Conservation (phyloP, 1,140 invertebrate genomes). For the Drosophila mojavensis region DNA sequence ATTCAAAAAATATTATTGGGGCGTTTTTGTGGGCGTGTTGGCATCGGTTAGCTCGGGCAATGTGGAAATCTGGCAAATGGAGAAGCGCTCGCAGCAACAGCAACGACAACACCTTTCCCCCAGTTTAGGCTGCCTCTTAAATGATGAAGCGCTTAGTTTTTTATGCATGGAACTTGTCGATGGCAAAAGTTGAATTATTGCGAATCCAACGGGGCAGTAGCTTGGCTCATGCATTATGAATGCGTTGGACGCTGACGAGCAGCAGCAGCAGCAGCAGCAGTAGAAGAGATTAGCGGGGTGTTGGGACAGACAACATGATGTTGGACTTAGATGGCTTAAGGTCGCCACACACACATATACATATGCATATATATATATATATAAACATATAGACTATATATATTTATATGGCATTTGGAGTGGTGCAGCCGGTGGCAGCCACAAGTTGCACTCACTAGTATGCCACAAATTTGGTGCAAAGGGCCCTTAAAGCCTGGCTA, state of each 20-base stretch:
- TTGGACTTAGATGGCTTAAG: slow-evolving; percentile 37
- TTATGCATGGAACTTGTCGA: slow-evolving; percentile 54
- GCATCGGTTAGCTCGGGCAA: slow-evolving; percentile 18
- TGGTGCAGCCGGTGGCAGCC: background rate
- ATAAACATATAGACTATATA: too few species aligned
- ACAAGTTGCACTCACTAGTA: slow-evolving; percentile 6
- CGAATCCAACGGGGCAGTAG: background rate
- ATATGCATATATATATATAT: too few species aligned
- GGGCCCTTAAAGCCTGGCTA: slow-evolving; percentile 17
- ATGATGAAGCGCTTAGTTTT: slow-evolving; percentile 52
- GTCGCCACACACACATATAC: background rate
- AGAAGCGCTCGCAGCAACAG: slow-evolving; percentile 11
- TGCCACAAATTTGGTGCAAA: slow-evolving; percentile 27
- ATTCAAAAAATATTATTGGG: slow-evolving; percentile 1
- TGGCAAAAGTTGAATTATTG: slow-evolving; percentile 52
- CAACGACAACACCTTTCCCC: slow-evolving; percentile 31
- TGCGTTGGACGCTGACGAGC: slow-evolving; percentile 4
- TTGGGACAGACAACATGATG: slow-evolving; percentile 16
- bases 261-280: background rate
- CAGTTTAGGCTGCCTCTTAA: slow-evolving; percentile 19
- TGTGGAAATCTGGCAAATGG: slow-evolving; percentile 29
- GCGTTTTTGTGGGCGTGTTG: slow-evolving; percentile 35
- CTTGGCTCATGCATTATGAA: slow-evolving; percentile 38
- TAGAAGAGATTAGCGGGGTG: background rate
- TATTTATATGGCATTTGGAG: too few species aligned